Percentiles rank a stretch among this genome's conserved stretches.
Evolutionary conservation across 2,888 invertebrate genomes (phyloP).

Genomic region (Boloria selene): DNA sequence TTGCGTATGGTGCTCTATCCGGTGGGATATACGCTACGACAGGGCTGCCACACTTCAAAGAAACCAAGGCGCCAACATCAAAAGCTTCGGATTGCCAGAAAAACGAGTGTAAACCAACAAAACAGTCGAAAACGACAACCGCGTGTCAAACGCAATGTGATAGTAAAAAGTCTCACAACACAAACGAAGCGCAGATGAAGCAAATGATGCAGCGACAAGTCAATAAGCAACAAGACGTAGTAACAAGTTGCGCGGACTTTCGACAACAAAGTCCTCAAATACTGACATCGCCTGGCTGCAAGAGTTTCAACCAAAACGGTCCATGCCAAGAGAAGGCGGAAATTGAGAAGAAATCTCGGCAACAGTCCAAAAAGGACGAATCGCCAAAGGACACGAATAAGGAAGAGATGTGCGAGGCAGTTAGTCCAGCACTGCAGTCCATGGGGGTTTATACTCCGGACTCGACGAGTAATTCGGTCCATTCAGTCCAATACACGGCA

Average conservation of each 20-base stretch:
- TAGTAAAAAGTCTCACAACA: constrained; percentile 57
- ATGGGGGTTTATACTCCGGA: constrained; percentile 94
- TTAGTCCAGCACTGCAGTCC: constrained; percentile 86
- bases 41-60: constrained; percentile 72
- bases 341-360: constrained; percentile 73
- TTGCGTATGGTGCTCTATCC: constrained; percentile 72
- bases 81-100: constrained; percentile 72
- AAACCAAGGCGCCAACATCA: constrained; percentile 64
- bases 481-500: constrained; percentile 89
- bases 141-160: constrained; percentile 77
- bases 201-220: constrained; percentile 73
- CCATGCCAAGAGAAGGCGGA: constrained; percentile 70
- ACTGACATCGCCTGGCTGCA: constrained; percentile 66
- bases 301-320: constrained; percentile 66
- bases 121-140: constrained; percentile 73
- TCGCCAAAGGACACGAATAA: constrained; percentile 66
- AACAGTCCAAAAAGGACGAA: constrained; percentile 69
- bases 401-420: constrained; percentile 73
- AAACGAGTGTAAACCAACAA: constrained; percentile 69
- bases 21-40: constrained; percentile 69
- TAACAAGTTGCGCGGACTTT: constrained; percentile 67
- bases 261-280: constrained; percentile 69
- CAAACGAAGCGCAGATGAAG: constrained; percentile 66
- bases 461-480: constrained; percentile 91
- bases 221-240: constrained; percentile 65